Base-by-base conservation (phyloP, 2,888 invertebrate genomes). In the Philaethria dido region DNA sequence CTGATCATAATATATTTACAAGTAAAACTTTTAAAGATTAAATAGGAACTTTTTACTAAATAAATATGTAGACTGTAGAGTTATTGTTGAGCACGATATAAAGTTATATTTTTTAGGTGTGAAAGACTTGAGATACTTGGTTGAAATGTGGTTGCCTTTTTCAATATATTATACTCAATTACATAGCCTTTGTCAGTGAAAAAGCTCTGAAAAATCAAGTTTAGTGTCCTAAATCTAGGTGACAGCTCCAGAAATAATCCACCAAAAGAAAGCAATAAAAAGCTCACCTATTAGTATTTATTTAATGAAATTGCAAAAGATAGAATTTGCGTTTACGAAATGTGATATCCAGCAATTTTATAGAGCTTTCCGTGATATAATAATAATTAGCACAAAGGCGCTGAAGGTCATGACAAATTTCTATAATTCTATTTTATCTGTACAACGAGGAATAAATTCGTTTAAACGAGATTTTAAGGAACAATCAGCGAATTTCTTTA, bases 391-490 rank as follows among this genome's bases (percentile, higher is more conserved):
- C 16, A 29, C 16, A 52, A 52, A 11, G 11, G n/a, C 11, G 3
- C 33, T 52, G 52, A 16, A 52, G 29, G 52, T 52, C 52, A 52
- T n/a, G 16, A 3, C n/a, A 4, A 50, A 50, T 50, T 50, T 52
- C 29, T 52, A 52, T 52, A 33, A 33, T 50, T 50, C 16, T 11
- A 50, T n/a, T 29, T 50, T 29, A 16, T 29, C 16, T 50, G n/a
- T 50, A 50, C 25, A 45, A 20, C 9, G 11, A 45, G 22, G 14
- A 22, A 25, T 33, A 29, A 18, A 33, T 52, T 52, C 1, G 29
- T 16, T 18, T 52, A 29, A 52, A 52, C 29, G 29, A 33, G 11
- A 52, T 13, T 52, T 33, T 52, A 33, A 33, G 52, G 52, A 52
- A 52, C 52, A 29, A 52, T 52, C 52, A 33, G 29, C 11, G 52